These are phyloP conservation scores for Tortricodes alternella DNA, from an alignment of 2,888 invertebrate species.

Conservation along the genomic window DNA sequence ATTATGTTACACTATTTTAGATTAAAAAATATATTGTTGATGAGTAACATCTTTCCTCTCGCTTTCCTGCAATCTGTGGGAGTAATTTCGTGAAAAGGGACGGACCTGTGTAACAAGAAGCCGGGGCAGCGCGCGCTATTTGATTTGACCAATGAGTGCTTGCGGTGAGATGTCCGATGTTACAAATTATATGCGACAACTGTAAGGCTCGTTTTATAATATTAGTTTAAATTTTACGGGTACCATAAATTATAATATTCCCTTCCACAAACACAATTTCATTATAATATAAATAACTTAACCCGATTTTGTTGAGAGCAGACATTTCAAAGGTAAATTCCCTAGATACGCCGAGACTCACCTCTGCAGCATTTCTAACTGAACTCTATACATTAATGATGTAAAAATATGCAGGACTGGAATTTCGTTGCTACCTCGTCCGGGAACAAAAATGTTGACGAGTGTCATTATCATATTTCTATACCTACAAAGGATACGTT, in stretches of 20 bases:
- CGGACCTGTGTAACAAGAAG: too few relatives aligned
- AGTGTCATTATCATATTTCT: constrained; percentile 28
- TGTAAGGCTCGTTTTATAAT: too few relatives aligned
- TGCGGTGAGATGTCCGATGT: too few relatives aligned
- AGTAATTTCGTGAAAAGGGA: too few relatives aligned
- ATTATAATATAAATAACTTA: neutral
- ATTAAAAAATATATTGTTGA: too few relatives aligned
- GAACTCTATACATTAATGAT: constrained; percentile 25
- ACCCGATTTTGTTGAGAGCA: neutral
- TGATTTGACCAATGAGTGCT: too few relatives aligned
- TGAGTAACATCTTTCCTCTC: too few relatives aligned
- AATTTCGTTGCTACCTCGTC: constrained; percentile 15
- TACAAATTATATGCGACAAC: too few relatives aligned
- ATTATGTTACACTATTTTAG: too few relatives aligned
- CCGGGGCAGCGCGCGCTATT: too few relatives aligned
- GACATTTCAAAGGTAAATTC: constrained; percentile 16
- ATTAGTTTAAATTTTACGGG: neutral
- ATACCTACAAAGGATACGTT: constrained; percentile 24
- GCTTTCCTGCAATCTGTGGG: too few relatives aligned
- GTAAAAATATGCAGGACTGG: constrained; percentile 31
- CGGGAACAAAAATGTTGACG: constrained; percentile 30
- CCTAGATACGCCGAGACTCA: neutral
- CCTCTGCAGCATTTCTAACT: constrained; percentile 4
- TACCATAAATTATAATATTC: neutral
- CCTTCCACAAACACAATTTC: neutral